Percentiles rank a stretch among this genome's conserved stretches.
phyloP scores from a whole-genome alignment of 2,113 vertebrate genomes.

The Muntiacus muntjak region DNA sequence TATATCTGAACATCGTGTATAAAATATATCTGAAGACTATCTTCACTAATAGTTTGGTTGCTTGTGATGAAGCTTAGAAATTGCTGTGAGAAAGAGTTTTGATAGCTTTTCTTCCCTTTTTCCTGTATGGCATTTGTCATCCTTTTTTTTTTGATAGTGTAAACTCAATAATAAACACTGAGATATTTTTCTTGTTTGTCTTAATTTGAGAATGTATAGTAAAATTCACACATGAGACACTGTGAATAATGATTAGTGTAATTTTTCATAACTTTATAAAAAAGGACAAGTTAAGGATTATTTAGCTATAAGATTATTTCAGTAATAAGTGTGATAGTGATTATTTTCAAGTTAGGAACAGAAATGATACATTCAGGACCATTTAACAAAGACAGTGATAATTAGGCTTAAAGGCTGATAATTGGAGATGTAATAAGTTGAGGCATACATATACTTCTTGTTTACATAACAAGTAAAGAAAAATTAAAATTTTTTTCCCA shows the following conservation, averaged over 20 bases:
- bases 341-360: constrained; percentile 63
- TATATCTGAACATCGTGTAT: constrained; percentile 23
- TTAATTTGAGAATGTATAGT: constrained; percentile 5
- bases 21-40: constrained; percentile 65
- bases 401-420: constrained; percentile 58
- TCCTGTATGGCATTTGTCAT: neutral
- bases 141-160: neutral
- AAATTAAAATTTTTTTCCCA: constrained; percentile 38
- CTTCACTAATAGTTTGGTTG: constrained; percentile 72
- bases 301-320: constrained; percentile 33
- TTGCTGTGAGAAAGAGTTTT: constrained; percentile 53
- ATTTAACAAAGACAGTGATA: constrained; percentile 63
- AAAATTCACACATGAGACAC: constrained; percentile 20
- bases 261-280: constrained; percentile 38
- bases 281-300: constrained; percentile 44
- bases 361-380: constrained; percentile 38
- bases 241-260: constrained; percentile 22
- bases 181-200: constrained; percentile 11
- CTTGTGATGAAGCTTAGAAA: constrained; percentile 59
- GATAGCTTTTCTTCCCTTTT: neutral
- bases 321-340: constrained; percentile 60
- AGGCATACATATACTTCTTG: constrained; percentile 23
- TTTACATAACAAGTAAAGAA: constrained; percentile 43
- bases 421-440: constrained; percentile 57
- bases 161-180: constrained; percentile 24